phyloP scores from a whole-genome alignment of 2,888 invertebrate genomes.

The Catocala sponsa region DNA sequence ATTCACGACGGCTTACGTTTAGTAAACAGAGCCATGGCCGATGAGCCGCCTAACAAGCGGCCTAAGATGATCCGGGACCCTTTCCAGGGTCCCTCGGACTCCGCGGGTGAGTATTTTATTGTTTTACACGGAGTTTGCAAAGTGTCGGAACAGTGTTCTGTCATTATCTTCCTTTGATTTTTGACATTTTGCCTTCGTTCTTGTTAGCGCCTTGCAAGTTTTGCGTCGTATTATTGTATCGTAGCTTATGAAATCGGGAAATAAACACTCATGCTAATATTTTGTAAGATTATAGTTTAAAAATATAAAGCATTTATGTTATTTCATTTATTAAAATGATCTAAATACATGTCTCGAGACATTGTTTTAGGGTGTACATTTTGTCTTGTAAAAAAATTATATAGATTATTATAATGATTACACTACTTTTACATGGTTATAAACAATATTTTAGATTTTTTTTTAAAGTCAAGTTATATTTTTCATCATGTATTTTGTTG shows the following conservation, averaged over 20 bases:
- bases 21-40: constrained; percentile 95
- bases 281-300: constrained; percentile 22
- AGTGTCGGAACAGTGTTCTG: constrained; percentile 76
- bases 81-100: constrained; percentile 94
- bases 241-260: constrained; percentile 49
- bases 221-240: constrained; percentile 84
- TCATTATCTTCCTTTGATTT: constrained; percentile 81
- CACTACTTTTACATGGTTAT: neutral
- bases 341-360: constrained; percentile 37
- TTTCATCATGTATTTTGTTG: constrained; percentile 12
- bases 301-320: constrained; percentile 34
- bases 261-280: constrained; percentile 28
- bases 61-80: constrained; percentile 96
- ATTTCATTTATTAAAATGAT: constrained; percentile 48
- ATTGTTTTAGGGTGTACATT: constrained; percentile 37
- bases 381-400: constrained; percentile 21
- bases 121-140: constrained; percentile 71
- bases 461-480: constrained; percentile 21
- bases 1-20: constrained; percentile 90
- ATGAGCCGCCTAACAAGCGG: constrained; percentile 99
- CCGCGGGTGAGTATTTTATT: constrained; percentile 91
- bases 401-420: neutral
- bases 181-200: constrained; percentile 83
- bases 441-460: constrained; percentile 10
- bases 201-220: constrained; percentile 84